These are phyloP conservation scores for Sylvia borin DNA, from an alignment of 2,797 vertebrate genomes.

Conservation along the genomic window DNA sequence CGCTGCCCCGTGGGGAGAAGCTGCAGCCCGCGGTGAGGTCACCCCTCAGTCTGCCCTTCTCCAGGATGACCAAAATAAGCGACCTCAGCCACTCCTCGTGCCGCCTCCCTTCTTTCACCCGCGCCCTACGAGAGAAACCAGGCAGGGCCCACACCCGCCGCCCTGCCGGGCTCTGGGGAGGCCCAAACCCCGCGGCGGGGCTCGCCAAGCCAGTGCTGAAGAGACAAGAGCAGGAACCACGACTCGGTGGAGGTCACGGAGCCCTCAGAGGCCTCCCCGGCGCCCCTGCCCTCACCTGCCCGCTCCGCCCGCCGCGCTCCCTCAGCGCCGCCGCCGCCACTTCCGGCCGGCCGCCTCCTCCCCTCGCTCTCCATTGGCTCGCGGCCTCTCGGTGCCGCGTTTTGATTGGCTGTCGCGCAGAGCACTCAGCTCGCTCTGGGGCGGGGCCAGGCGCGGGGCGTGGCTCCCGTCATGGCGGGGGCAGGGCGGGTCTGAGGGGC, in stretches of 20 bases:
- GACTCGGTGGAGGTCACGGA: accelerated
- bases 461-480: accelerated
- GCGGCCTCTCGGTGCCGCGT: accelerated
- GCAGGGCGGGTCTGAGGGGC: accelerated
- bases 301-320: neutral
- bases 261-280: accelerated
- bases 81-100: neutral
- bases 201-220: neutral
- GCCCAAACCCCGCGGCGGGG: neutral
- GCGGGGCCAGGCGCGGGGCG: neutral
- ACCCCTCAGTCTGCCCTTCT: neutral
- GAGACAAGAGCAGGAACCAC: neutral
- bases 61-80: neutral
- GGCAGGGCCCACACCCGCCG: neutral
- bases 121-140: neutral
- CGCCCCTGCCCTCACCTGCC: accelerated
- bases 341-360: neutral
- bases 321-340: accelerated
- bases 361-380: neutral
- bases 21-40: neutral
- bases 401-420: accelerated
- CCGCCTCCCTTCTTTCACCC: neutral
- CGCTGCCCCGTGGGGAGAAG: neutral
- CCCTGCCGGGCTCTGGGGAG: neutral
- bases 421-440: neutral